Base-by-base conservation (phyloP, 2,888 invertebrate genomes). In the Cabera pusaria region DNA sequence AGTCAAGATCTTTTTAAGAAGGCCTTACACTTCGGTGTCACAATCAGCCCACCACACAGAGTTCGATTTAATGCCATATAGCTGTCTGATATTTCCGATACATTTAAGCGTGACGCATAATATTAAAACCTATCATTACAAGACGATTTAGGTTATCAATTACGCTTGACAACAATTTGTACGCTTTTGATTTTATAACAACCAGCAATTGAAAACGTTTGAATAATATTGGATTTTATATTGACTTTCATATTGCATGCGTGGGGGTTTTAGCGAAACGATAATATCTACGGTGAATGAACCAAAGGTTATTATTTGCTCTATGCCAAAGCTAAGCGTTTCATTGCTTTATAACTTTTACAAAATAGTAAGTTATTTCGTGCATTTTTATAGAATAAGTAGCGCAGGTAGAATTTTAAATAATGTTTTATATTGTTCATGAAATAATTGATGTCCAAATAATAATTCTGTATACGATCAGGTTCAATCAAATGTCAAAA, bases 51-150 rank as follows among this genome's bases (percentile, higher is more conserved):
- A 40, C 48, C 35, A 59, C 68, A 69, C 51, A 64, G 53, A 52
- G 20, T 66, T 59, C 63, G 64, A 59, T 72, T 62, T 69, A 76
- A 81, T 82, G 82, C 83, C 77, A 71, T 76, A 84, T 83, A 66
- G 56, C 72, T 71, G 77, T 75, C 74, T 63, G 67, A 65, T 66
- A 58, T 67, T 59, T 54, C 58, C 64, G 64, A 69, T 71, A 24
- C 10, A 65, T 62, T 59, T 48, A 75, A 72, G 76, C 76, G 78
- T 74, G 72, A 79, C 72, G 61, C 50, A 65, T 70, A 73, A 68
- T 69, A 72, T 77, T 70, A 74, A 64, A 73, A 59, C 55, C 64
- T 72, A 71, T 78, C 75, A 83, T 84, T 82, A 84, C 62, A 72
- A 65, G 56, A 65, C 72, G 69, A 78, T 81, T 77, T 70, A 56